Evolutionary conservation across 2,888 invertebrate genomes (phyloP), one percentile per base, ranked within the genome.

Genomic region (Rhopalosiphum nymphaeae): DNA sequence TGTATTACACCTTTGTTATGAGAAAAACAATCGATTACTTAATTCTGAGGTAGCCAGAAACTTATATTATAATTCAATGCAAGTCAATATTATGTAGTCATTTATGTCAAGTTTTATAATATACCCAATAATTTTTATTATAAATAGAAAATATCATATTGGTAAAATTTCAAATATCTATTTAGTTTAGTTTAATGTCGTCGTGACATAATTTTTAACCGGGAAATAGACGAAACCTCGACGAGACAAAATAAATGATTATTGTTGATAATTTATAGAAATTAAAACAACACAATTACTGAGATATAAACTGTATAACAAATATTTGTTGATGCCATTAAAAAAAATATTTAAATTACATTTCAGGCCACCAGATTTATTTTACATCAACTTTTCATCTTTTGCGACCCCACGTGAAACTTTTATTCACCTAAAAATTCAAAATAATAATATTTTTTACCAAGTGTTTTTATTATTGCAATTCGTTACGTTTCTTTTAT

Each of bases 401-500:
- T 53, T 26, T 53, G 78, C 26, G 25, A 53, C 61, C 46, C 36
- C 2, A 36, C n/a, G 53, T 36, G 56, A 91, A 84, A 56, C 84
- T 91, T 91, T 84, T 84, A 25, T 25, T 84, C 21, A n/a, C 44
- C 78, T 57, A 85, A 56, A 91, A 44, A 57, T 85, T 91, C 11
- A 29, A 44, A 44, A 85, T 85, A 91, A 85, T 46, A n/a, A 85
- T 44, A 57, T 91, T 85, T 85, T 85, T 44, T n/a, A 85, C 25
- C 56, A 13, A 57, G 44, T 57, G 44, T 85, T 91, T 91, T 91
- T 85, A 91, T 85, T 91, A 44, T 44, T 57, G 44, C 57, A 21
- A 85, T 57, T 91, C 85, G 56, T 91, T 91, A 91, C 25, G 44
- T 56, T 53, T 85, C 44, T 91, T 91, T 91, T 91, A 91, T 91